Base-by-base conservation (phyloP, 2,888 invertebrate species). In the Nomada lathburiana region DNA sequence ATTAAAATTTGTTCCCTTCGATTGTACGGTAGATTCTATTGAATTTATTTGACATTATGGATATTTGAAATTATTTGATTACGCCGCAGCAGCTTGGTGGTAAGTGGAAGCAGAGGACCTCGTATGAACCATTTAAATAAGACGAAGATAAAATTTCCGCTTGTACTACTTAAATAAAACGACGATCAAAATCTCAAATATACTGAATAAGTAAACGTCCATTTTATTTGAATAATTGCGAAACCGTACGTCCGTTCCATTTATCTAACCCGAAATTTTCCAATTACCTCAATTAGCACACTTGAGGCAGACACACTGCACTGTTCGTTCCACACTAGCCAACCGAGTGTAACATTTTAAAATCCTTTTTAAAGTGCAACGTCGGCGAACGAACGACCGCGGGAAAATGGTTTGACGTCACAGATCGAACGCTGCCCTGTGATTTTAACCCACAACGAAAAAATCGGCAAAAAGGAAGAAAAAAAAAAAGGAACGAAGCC, bases 371-470 rank as follows among this genome's bases (percentile, higher is more conserved):
- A n/a, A n/a, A 44, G 42, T 44, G 42, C 42, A 57, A 59, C 20
- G 9, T 11, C 47, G 47, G 50, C 9, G 20, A 10, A 1, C 44
- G 50, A 36, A 47, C 36, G 36, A 13, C 10, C 3, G 57, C n/a
- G n/a, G 20, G 18, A 18, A 29, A 52, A 36, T 23, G 71, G 36
- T 4, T 26, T 20, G 13, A 62, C 36, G 47, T 42, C 47, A 3
- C 11, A n/a, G 42, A 57, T 68, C 42, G 74, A 62, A 74, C 29
- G 23, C 36, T 44, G 69, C 50, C 23, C 79, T 69, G 50, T 64
- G 64, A 75, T 75, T 78, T 75, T 29, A 65, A 26, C 44, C 52
- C 4, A 5, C 16, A 16, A 18, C 42, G 53, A 26, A 36, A 62
- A 29, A 57, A 9, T n/a, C n/a, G 59, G 10, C n/a, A 73, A 60